These are phyloP conservation scores for Volucella zonaria DNA, from an alignment of 2,888 invertebrate genomes.

Conservation along the genomic window DNA sequence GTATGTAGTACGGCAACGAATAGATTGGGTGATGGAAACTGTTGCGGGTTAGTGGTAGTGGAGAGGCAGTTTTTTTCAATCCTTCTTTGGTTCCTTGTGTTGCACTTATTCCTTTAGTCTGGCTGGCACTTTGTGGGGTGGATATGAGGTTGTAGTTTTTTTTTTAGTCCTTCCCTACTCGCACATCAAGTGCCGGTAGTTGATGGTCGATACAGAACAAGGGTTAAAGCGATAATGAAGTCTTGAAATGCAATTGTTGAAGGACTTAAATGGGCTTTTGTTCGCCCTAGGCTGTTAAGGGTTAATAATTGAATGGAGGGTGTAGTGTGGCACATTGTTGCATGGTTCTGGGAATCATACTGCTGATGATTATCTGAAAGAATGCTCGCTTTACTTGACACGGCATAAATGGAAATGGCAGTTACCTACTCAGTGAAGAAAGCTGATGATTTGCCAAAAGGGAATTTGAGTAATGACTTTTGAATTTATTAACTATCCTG, in stretches of 20 bases:
- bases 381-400: too few relatives aligned
- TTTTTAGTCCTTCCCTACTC: slow-evolving; percentile 1
- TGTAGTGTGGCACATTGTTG: too few relatives aligned
- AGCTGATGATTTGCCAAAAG: too few relatives aligned
- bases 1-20: too few relatives aligned
- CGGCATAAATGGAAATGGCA: too few relatives aligned
- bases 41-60: slow-evolving; percentile 5
- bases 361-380: too few relatives aligned
- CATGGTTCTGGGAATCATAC: too few relatives aligned
- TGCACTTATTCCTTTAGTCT: slow-evolving; percentile 46
- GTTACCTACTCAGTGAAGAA: too few relatives aligned
- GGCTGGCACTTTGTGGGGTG: slow-evolving; percentile 15
- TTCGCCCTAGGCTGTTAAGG: neutral
- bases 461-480: too few relatives aligned
- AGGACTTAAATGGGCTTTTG: neutral
- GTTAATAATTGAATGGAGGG: neutral
- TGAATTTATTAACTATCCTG: too few relatives aligned
- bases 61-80: slow-evolving; percentile 25
- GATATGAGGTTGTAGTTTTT: neutral
- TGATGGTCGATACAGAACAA: slow-evolving; percentile 45
- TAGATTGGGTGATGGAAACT: slow-evolving; percentile 14
- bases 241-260: slow-evolving; percentile 42
- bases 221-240: slow-evolving; percentile 31
- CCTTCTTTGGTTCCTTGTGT: slow-evolving; percentile 6
- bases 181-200: slow-evolving; percentile 32